A percentile compares a stretch with the other conserved stretches of the same genome.
Evolutionary conservation across 2,888 invertebrate species (phyloP).

Genomic region (Thymelicus acteon): DNA sequence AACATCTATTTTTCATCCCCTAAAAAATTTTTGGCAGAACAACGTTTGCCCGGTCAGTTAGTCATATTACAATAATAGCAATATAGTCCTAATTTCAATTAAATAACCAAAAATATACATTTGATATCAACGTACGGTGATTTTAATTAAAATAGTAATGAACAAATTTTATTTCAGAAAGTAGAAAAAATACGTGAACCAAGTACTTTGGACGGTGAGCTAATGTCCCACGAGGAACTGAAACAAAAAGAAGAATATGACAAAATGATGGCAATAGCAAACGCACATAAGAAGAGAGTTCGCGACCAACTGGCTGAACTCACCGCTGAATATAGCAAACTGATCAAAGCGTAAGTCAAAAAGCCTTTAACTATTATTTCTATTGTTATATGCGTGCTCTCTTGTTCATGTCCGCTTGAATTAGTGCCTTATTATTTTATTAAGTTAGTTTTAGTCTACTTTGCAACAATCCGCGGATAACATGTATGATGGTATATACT

Average conservation of each 20-base stretch:
- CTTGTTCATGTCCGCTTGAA: no score
- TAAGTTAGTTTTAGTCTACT: no score
- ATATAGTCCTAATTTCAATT: not conserved
- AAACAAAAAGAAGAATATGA: constrained; percentile 88
- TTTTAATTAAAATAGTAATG: constrained; percentile 4
- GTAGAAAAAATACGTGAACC: constrained; percentile 59
- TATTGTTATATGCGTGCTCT: no score
- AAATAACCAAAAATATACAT: no score
- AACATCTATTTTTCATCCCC: no score
- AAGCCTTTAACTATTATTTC: not conserved
- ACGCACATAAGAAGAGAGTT: constrained; percentile 86
- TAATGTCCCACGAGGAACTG: constrained; percentile 86
- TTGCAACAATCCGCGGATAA: no score
- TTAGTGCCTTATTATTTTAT: no score
- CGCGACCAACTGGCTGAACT: constrained; percentile 81
- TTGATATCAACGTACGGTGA: no score
- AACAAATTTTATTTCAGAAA: constrained; percentile 49
- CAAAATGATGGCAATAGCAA: constrained; percentile 85
- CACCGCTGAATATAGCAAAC: constrained; percentile 83
- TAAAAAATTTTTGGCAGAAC: no score
- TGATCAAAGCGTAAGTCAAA: constrained; percentile 78
- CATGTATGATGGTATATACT: no score
- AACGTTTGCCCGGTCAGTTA: no score
- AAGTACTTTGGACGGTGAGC: constrained; percentile 69
- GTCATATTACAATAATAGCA: not conserved